These are phyloP conservation scores for Brachyopa scutellaris DNA, from an alignment of 2,888 invertebrate species.

Conservation along the genomic window DNA sequence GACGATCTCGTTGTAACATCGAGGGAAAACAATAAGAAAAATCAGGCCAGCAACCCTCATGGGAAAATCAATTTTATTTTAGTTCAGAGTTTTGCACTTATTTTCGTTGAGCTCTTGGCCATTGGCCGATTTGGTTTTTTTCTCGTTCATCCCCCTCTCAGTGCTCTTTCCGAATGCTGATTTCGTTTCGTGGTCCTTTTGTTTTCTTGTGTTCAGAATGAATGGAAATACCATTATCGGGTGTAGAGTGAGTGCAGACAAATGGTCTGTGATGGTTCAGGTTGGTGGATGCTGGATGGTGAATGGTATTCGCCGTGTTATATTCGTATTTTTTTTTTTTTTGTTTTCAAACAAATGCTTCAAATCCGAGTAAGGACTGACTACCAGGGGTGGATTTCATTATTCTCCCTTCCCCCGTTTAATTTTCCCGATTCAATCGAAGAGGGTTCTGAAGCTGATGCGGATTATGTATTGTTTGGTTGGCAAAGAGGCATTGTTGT, in stretches of 20 bases:
- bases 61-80: slow-evolving; percentile 66
- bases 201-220: slow-evolving; percentile 30
- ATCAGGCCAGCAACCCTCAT: slow-evolving; percentile 64
- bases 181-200: slow-evolving; percentile 32
- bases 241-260: slow-evolving; percentile 35
- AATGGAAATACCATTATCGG: slow-evolving; percentile 24
- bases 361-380: slow-evolving; percentile 12
- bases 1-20: slow-evolving; percentile 20
- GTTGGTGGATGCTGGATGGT: slow-evolving; percentile 33
- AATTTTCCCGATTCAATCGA: too few species aligned
- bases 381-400: slow-evolving; percentile 16
- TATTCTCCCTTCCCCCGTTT: too few species aligned
- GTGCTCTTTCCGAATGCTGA: slow-evolving; percentile 27
- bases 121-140: slow-evolving; percentile 29
- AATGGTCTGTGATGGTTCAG: slow-evolving; percentile 40
- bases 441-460: slow-evolving; percentile 67
- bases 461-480: slow-evolving; percentile 56
- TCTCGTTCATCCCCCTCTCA: not conserved
- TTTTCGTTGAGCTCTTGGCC: slow-evolving; percentile 36
- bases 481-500: slow-evolving; percentile 41
- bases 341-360: slow-evolving; percentile 12
- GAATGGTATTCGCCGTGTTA: slow-evolving; percentile 3
- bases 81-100: slow-evolving; percentile 16
- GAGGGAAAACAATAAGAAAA: slow-evolving; percentile 50
- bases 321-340: too few species aligned